A percentile compares a stretch with the other conserved stretches of the same genome.
These are phyloP conservation scores for Nymphalis c-album DNA, from an alignment of 2,888 invertebrate genomes.

Conservation along the genomic window DNA sequence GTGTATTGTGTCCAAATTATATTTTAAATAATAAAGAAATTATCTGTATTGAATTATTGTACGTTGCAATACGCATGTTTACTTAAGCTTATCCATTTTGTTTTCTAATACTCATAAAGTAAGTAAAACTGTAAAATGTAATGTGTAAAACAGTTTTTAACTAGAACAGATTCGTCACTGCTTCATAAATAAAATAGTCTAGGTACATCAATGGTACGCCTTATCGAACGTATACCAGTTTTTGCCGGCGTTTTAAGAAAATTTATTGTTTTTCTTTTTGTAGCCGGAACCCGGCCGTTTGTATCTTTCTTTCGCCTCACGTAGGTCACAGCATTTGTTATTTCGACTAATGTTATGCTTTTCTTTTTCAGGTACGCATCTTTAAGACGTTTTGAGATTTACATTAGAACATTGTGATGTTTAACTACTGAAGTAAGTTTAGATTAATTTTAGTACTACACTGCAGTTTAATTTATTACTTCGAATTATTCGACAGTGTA, in stretches of 20 bases:
- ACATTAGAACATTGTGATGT: constrained; percentile 21
- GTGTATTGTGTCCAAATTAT: no score
- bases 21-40: no score
- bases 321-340: constrained; percentile 60
- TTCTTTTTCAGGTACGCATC: constrained; percentile 42
- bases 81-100: no score
- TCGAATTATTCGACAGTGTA: not conserved
- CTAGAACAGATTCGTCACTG: no score
- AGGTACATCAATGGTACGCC: constrained; percentile 46
- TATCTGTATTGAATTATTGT: no score
- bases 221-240: constrained; percentile 53
- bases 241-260: constrained; percentile 68
- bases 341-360: constrained; percentile 46
- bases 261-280: constrained; percentile 73
- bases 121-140: no score
- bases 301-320: constrained; percentile 55
- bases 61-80: no score
- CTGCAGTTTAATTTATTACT: not conserved
- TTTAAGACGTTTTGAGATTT: constrained; percentile 14
- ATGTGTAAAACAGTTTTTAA: no score
- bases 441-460: not conserved
- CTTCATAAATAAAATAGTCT: not conserved
- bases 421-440: not conserved
- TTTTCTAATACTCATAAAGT: no score
- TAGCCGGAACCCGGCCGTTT: constrained; percentile 48